Evolutionary conservation across 2,888 invertebrate species (phyloP).

Genomic region (Steinernema carpocapsae): DNA sequence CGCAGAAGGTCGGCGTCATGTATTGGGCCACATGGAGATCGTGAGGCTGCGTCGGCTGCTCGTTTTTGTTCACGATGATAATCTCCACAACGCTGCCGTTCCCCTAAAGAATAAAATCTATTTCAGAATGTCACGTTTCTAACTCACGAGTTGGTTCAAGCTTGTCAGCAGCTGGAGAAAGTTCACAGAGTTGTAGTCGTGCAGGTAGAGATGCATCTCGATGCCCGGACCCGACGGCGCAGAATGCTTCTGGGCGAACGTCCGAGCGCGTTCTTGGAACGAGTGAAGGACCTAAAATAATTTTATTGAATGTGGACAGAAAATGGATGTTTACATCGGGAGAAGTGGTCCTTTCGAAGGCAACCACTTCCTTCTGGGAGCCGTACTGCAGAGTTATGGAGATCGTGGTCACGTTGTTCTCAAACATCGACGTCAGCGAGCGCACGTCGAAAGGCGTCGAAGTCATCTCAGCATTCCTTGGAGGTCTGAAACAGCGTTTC

Average conservation of each 20-base stretch:
- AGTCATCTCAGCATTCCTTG: constrained; percentile 7
- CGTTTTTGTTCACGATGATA: constrained; percentile 54
- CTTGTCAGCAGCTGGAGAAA: constrained; percentile 62
- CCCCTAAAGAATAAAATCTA: constrained; percentile 49
- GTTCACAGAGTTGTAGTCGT: constrained; percentile 66
- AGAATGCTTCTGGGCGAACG: constrained; percentile 51
- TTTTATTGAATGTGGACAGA: no score
- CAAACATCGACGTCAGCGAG: constrained; percentile 16
- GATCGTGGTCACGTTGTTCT: constrained; percentile 39
- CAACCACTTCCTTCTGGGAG: constrained; percentile 45
- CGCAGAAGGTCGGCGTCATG: constrained; percentile 68
- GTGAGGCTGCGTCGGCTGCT: constrained; percentile 62
- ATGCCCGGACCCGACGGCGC: constrained; percentile 36
- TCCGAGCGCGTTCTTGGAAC: constrained; percentile 54
- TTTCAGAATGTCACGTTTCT: no score
- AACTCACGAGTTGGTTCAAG: constrained; percentile 55
- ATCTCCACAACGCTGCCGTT: constrained; percentile 66
- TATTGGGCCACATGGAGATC: constrained; percentile 56
- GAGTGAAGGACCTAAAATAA: constrained; percentile 54
- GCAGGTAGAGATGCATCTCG: constrained; percentile 65
- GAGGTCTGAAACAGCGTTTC: no score
- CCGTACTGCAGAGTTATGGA: constrained; percentile 55
- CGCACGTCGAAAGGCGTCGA: constrained; percentile 6
- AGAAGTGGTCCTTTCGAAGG: constrained; percentile 48
- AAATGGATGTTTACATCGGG: constrained; percentile 37